Conservation (phyloP, 2,888 invertebrate genomes). For the Aphodius sticticus region DNA sequence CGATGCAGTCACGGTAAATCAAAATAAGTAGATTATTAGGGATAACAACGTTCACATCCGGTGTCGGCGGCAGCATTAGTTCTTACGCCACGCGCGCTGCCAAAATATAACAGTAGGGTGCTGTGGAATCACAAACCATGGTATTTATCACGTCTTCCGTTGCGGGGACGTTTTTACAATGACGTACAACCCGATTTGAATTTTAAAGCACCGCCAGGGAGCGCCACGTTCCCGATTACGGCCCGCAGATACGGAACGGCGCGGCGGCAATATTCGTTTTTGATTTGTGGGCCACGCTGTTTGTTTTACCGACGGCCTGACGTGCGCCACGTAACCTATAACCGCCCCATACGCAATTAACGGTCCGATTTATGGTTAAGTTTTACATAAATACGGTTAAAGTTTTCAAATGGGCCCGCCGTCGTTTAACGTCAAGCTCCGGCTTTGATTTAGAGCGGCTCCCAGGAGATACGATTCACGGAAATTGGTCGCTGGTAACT, state of each 20-base stretch:
- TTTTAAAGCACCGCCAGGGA: slow-evolving; percentile 50
- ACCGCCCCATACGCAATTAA: background rate
- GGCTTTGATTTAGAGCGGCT: background rate
- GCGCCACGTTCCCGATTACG: slow-evolving; percentile 47
- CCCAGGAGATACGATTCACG: background rate
- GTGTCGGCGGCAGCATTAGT: background rate
- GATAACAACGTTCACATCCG: background rate
- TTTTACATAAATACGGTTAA: slow-evolving; percentile 4
- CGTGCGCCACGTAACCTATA: slow-evolving; percentile 6
- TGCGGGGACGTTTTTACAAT: slow-evolving; percentile 50
- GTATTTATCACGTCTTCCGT: slow-evolving; percentile 46
- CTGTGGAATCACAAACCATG: background rate
- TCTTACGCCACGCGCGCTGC: background rate
- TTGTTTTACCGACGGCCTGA: slow-evolving; percentile 14
- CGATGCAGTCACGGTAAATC: background rate
- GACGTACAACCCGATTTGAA: slow-evolving; percentile 52
- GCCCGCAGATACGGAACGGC: slow-evolving; percentile 26
- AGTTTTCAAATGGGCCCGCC: background rate
- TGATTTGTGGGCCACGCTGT: slow-evolving; percentile 19
- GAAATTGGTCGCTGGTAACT: background rate
- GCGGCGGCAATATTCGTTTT: slow-evolving; percentile 17
- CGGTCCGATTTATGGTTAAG: background rate
- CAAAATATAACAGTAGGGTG: background rate
- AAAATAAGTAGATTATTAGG: slow-evolving; percentile 4
- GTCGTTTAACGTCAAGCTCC: background rate